Percentiles rank a stretch among this genome's conserved stretches.
Conservation (phyloP, 2,797 vertebrate genomes). For the Adelosebastes latens region DNA sequence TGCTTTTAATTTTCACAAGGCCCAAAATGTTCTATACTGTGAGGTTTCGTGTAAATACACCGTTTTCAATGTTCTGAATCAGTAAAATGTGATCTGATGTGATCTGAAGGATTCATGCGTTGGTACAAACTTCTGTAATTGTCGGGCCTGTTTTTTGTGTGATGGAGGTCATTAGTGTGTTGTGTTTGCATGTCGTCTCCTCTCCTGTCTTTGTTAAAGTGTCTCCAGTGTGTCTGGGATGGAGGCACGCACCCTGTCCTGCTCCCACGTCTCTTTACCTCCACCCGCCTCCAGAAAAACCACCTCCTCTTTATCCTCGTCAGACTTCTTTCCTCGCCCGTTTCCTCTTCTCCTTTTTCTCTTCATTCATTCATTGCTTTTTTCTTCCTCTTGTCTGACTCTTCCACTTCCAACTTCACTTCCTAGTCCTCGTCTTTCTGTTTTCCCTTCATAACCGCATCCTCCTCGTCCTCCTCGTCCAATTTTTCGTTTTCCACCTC, state of each 20-base stretch:
- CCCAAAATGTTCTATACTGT: accelerated
- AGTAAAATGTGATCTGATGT: conserved; percentile 29
- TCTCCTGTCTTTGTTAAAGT: conserved; percentile 53
- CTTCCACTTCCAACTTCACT: background rate
- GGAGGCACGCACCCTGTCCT: conserved; percentile 43
- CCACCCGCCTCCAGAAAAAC: background rate
- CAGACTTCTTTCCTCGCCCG: background rate
- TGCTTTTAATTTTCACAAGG: background rate
- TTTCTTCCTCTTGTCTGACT: background rate
- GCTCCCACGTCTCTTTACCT: conserved; percentile 28
- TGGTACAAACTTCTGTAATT: background rate
- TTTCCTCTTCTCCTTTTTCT: background rate
- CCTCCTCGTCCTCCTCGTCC: accelerated
- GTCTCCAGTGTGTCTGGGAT: conserved; percentile 67
- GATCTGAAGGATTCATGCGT: conserved; percentile 25
- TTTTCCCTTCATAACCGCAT: background rate
- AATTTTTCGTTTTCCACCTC: background rate
- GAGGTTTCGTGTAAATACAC: background rate
- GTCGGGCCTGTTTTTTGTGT: conserved; percentile 5
- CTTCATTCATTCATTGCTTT: too few species aligned
- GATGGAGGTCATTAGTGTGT: conserved; percentile 60
- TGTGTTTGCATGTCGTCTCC: conserved; percentile 44
- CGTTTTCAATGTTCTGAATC: background rate
- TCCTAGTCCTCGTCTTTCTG: too few species aligned
- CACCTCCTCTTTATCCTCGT: background rate